Evolutionary conservation across 2,888 invertebrate genomes (phyloP).

Genomic region (Gryllus longicercus): DNA sequence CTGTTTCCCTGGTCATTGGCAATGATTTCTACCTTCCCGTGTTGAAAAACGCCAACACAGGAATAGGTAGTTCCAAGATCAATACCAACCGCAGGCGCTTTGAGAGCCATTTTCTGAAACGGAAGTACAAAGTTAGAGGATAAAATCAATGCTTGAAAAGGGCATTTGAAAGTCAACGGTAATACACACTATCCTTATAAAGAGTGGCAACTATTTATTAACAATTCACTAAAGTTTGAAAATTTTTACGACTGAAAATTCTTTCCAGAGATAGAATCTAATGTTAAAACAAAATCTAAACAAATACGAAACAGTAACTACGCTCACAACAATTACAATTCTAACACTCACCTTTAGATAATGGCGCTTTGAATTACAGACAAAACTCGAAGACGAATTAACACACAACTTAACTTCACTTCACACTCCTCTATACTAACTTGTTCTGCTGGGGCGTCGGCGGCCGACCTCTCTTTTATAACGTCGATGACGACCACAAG

Average conservation of each 20-base stretch:
- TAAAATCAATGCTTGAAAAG: neutral
- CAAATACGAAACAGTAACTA: neutral
- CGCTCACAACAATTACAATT: neutral
- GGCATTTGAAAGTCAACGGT: neutral
- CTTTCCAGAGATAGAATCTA: neutral
- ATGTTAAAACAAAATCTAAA: neutral
- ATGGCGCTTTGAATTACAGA: neutral
- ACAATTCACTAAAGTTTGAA: too few relatives aligned
- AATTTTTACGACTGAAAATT: too few relatives aligned
- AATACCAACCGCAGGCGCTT: slow-evolving; percentile 43
- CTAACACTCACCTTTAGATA: neutral
- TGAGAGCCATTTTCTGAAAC: slow-evolving; percentile 20
- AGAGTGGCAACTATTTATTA: neutral
- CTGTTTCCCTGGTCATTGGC: slow-evolving; percentile 75
- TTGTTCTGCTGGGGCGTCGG: neutral
- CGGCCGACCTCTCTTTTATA: neutral
- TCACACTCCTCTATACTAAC: neutral
- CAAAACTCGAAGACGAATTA: neutral
- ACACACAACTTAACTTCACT: neutral
- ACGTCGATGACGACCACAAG: neutral
- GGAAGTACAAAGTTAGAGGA: neutral
- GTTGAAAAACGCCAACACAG: slow-evolving; percentile 35
- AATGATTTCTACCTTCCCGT: slow-evolving; percentile 35
- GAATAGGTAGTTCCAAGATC: slow-evolving; percentile 82
- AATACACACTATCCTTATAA: neutral